A percentile compares a stretch with the other conserved stretches of the same genome.
These are phyloP conservation scores for Ctenopoma multispine DNA, from an alignment of 2,797 vertebrate genomes.

Conservation along the genomic window DNA sequence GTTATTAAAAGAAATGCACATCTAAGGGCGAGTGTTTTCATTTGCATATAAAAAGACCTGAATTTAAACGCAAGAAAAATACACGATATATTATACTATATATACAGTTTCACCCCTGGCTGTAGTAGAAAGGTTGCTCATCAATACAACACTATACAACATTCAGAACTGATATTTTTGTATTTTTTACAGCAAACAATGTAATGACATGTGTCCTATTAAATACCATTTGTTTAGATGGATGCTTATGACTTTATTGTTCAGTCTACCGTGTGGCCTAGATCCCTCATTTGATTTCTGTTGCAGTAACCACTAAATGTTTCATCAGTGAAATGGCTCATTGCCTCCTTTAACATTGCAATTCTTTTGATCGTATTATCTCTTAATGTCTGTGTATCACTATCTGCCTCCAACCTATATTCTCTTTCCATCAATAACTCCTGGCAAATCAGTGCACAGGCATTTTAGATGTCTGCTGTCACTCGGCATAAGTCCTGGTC, in stretches of 20 bases:
- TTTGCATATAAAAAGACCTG: too few relatives aligned
- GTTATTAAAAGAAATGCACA: too few relatives aligned
- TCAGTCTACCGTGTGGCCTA: conserved; percentile 32
- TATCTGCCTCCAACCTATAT: conserved; percentile 21
- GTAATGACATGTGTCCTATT: background rate
- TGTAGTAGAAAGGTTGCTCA: too few relatives aligned
- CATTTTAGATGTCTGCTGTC: conserved; percentile 38
- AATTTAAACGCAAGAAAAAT: too few relatives aligned
- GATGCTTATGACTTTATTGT: conserved; percentile 26
- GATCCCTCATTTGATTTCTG: conserved; percentile 38
- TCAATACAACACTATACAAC: background rate
- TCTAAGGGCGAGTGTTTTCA: too few relatives aligned
- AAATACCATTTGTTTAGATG: conserved; percentile 19
- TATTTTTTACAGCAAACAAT: conserved; percentile 12
- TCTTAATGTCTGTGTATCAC: conserved; percentile 30
- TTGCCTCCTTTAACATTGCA: conserved; percentile 38
- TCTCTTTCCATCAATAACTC: conserved; percentile 32
- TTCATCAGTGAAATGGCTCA: conserved; percentile 46
- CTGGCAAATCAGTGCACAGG: conserved; percentile 11
- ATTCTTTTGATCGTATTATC: conserved; percentile 50
- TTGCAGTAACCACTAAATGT: conserved; percentile 42
- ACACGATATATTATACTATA: too few relatives aligned
- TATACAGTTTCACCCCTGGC: too few relatives aligned
- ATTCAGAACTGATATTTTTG: background rate
- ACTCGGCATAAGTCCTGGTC: conserved; percentile 21